Evolutionary conservation across 2,797 vertebrate species (phyloP).

Genomic region (Anas bernieri): DNA sequence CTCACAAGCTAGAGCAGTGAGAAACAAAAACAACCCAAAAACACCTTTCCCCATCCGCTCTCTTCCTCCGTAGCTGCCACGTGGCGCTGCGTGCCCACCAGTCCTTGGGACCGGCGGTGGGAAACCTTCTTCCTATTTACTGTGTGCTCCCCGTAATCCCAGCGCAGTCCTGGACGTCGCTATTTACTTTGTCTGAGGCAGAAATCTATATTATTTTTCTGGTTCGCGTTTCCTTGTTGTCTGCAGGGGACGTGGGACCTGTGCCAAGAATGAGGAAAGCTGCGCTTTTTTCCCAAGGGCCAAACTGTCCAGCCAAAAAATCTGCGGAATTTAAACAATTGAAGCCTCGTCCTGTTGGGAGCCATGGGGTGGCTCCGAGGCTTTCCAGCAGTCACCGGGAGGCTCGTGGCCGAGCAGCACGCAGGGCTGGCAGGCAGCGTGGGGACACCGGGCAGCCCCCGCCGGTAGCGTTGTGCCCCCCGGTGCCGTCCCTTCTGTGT

Average conservation of each 20-base stretch:
- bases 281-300: neutral
- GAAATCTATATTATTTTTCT: neutral
- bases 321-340: conserved; percentile 2
- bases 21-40: no score
- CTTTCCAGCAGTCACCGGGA: neutral
- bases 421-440: neutral
- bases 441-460: neutral
- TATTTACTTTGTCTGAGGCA: neutral
- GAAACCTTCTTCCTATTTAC: neutral
- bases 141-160: neutral
- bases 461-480: rapidly evolving
- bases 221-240: neutral
- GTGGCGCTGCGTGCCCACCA: rapidly evolving
- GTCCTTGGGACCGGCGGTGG: no score
- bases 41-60: no score
- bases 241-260: neutral
- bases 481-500: rapidly evolving
- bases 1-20: no score
- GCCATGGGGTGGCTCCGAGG: neutral
- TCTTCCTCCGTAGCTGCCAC: neutral
- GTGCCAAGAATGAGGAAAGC: neutral
- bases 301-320: conserved; percentile 23
- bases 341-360: neutral
- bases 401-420: neutral
- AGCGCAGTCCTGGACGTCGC: rapidly evolving